These are phyloP conservation scores for Apostichopus japonicus DNA, from an alignment of 35 echinoderm and acorn worm genomes.

Conservation along the genomic window DNA sequence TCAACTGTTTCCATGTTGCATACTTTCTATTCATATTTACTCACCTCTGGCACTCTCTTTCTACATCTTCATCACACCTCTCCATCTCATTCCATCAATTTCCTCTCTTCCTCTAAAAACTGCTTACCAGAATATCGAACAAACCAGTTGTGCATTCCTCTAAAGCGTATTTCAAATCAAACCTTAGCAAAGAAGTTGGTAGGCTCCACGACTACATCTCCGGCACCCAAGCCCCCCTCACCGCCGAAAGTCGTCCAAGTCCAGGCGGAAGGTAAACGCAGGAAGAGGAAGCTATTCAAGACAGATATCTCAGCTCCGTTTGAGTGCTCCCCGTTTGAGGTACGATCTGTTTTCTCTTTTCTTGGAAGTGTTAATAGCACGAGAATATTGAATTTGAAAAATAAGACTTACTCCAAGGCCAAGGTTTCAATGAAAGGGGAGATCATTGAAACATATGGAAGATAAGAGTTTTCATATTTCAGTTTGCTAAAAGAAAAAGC, in stretches of 20 bases:
- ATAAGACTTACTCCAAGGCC: background rate
- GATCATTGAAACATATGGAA: background rate
- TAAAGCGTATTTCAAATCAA: slow-evolving; percentile 30
- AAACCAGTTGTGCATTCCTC: background rate
- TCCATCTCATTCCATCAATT: background rate
- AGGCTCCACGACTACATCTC: slow-evolving; percentile 27
- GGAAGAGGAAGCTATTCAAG: slow-evolving; percentile 87
- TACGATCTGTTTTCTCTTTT: background rate
- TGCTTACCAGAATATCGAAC: background rate
- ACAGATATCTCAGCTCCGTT: slow-evolving; percentile 92
- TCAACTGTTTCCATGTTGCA: too few species aligned
- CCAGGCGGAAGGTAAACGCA: slow-evolving; percentile 47
- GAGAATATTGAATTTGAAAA: too few species aligned
- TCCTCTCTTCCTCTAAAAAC: background rate
- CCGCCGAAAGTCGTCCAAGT: slow-evolving; percentile 63
- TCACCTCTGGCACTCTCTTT: too few species aligned
- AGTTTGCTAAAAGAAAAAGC: too few species aligned
- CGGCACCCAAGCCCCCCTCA: slow-evolving; percentile 23
- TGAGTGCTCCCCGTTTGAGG: slow-evolving; percentile 84
- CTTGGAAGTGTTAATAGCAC: too few species aligned
- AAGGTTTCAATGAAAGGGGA: background rate
- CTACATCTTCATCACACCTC: background rate
- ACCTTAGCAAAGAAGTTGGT: slow-evolving; percentile 82
- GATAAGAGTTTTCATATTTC: background rate
- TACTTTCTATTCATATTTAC: too few species aligned